Percentiles rank a stretch among this genome's conserved stretches.
These are phyloP conservation scores for Xiphorhynchus erythropygius DNA, from an alignment of 2,797 vertebrate genomes.

Conservation along the genomic window DNA sequence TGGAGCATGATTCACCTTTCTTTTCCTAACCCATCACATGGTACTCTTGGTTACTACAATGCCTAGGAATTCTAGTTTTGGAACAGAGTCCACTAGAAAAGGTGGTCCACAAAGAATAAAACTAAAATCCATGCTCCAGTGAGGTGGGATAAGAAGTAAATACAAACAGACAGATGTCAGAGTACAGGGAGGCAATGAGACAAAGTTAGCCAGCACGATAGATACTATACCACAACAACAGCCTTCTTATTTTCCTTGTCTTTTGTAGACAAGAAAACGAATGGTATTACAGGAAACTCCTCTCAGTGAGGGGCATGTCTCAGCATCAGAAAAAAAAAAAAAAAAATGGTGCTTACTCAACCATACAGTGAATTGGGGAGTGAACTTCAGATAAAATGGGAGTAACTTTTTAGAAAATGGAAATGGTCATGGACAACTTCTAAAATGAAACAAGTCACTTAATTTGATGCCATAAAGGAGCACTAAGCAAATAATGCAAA, in stretches of 20 bases:
- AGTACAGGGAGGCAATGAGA: background rate
- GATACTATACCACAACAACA: background rate
- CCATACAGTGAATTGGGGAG: background rate
- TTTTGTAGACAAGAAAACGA: background rate
- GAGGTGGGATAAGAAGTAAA: background rate
- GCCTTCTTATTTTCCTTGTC: background rate
- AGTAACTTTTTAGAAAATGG: background rate
- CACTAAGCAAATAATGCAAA: background rate
- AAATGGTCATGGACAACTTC: background rate
- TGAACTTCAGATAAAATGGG: background rate
- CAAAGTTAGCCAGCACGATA: background rate
- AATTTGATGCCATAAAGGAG: background rate
- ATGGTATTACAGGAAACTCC: background rate
- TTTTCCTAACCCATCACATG: background rate
- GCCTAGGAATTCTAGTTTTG: background rate
- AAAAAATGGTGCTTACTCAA: background rate
- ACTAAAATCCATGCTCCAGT: background rate
- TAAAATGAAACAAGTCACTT: background rate
- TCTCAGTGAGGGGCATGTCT: background rate
- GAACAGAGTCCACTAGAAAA: background rate
- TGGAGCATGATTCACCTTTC: background rate
- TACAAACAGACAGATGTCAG: background rate
- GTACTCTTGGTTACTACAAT: background rate
- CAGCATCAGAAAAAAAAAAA: background rate
- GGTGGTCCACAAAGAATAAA: background rate